phyloP scores from a whole-genome alignment of 2,113 vertebrate species.

The Okapia johnstoni region DNA sequence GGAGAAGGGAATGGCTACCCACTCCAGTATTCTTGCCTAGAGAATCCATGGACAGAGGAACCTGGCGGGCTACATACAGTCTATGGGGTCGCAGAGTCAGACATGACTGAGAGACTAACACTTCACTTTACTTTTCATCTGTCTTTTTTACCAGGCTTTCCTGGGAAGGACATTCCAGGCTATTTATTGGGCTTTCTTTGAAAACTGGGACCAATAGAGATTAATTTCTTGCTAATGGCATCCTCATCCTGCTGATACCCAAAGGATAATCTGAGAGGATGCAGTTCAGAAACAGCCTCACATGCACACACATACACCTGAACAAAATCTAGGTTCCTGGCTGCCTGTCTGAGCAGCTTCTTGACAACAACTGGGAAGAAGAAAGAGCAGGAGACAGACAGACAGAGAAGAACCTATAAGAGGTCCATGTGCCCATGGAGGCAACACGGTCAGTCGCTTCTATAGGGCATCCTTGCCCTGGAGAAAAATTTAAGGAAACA shows the following conservation, averaged over 20 bases:
- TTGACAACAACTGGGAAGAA: neutral
- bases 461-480: constrained; percentile 9
- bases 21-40: neutral
- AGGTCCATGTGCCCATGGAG: neutral
- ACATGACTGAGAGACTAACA: neutral
- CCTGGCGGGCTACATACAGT: neutral
- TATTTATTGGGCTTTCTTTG: neutral
- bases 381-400: neutral
- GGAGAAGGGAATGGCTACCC: neutral
- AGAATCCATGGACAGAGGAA: neutral
- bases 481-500: constrained; percentile 61
- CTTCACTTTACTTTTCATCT: neutral
- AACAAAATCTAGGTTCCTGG: neutral
- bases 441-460: constrained; percentile 41
- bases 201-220: neutral
- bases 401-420: neutral
- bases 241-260: neutral
- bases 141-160: neutral
- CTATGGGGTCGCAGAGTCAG: neutral
- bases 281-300: neutral
- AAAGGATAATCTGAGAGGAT: neutral
- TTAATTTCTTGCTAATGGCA: neutral
- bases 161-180: neutral
- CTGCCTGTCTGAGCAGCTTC: neutral
- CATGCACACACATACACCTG: neutral